Percentiles rank a stretch among this genome's conserved stretches.
phyloP scores from a whole-genome alignment of 2,113 vertebrate species.

The Cinclus mexicanus region DNA sequence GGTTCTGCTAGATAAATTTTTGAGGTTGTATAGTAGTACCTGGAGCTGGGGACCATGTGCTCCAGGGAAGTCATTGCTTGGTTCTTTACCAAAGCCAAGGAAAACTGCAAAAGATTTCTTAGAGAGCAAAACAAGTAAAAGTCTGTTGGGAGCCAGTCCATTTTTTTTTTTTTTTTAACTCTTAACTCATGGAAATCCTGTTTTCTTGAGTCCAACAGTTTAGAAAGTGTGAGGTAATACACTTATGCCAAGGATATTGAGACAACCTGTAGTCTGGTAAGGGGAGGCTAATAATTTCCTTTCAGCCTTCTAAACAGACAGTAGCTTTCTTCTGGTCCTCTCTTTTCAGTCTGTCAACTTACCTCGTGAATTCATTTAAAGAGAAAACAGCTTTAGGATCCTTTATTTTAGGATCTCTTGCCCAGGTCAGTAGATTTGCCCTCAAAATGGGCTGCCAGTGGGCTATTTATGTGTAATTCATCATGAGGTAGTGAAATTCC shows the following conservation, averaged over 20 bases:
- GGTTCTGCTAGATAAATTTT: not conserved
- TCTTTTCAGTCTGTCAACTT: not conserved
- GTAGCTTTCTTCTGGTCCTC: not conserved
- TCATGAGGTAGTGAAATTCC: not conserved
- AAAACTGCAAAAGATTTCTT: not conserved
- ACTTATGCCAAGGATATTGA: not conserved
- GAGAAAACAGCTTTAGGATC: not conserved
- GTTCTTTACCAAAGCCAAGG: not conserved
- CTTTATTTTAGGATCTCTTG: not conserved
- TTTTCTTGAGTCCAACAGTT: not conserved
- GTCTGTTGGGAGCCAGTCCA: not conserved
- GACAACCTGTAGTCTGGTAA: not conserved
- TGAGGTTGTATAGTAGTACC: not conserved
- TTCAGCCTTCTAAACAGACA: not conserved
- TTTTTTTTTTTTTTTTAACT: not conserved
- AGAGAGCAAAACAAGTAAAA: not conserved
- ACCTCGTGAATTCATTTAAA: not conserved
- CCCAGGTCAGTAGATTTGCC: not conserved
- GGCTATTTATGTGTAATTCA: conserved; percentile 26
- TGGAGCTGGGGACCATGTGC: not conserved
- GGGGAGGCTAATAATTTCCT: not conserved
- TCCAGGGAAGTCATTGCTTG: not conserved
- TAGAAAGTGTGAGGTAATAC: not conserved
- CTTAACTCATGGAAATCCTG: not conserved
- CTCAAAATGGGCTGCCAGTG: not conserved